These are phyloP conservation scores for Dipus sagitta DNA, from an alignment of 2,797 vertebrate genomes.

Conservation along the genomic window DNA sequence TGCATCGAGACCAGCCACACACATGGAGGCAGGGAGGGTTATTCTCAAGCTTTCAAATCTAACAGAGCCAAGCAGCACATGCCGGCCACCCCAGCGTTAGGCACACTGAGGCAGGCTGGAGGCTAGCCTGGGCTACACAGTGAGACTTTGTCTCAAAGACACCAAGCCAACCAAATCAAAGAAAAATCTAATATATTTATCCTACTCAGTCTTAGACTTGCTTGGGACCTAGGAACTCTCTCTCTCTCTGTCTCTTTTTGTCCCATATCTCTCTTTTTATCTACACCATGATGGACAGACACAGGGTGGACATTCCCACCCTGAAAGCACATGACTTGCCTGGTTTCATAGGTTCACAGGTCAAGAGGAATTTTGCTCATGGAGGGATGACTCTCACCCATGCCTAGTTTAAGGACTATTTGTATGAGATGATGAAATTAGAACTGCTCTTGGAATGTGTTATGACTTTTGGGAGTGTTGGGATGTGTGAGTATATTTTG, in stretches of 20 bases:
- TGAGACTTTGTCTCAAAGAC: background rate
- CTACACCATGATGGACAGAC: background rate
- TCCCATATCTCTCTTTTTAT: background rate
- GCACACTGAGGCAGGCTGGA: background rate
- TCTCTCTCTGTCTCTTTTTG: background rate
- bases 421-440: conserved; percentile 27
- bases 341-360: conserved; percentile 17
- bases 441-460: conserved; percentile 6
- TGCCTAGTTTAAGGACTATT: conserved; percentile 48
- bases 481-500: background rate
- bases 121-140: background rate
- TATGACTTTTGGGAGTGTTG: background rate
- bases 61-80: background rate
- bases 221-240: background rate
- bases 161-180: too few relatives aligned
- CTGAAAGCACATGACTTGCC: background rate
- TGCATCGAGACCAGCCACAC: background rate
- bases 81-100: background rate
- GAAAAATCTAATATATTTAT: background rate
- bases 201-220: background rate
- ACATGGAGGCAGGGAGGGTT: background rate
- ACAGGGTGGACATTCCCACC: background rate
- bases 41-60: background rate
- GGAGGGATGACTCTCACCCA: background rate
- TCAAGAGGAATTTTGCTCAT: conserved; percentile 19